Percentiles rank a stretch among this genome's conserved stretches.
phyloP scores from a whole-genome alignment of 2,113 vertebrate species.

The Macrotus californicus region DNA sequence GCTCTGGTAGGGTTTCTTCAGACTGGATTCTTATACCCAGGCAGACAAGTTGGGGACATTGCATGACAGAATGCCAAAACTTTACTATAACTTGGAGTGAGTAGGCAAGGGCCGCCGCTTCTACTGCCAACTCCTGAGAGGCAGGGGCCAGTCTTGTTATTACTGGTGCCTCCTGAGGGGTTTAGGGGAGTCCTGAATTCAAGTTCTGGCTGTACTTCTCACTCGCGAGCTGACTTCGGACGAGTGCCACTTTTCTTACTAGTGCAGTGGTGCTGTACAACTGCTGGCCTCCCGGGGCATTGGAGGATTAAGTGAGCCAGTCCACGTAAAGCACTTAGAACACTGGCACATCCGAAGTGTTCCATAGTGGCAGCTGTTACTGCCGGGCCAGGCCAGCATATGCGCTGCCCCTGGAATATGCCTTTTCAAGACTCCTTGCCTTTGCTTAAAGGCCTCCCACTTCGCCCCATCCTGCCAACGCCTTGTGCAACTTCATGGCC shows the following conservation, averaged over 20 bases:
- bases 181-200: not conserved
- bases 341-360: not conserved
- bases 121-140: not conserved
- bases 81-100: not conserved
- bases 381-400: not conserved
- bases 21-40: not conserved
- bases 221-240: not conserved
- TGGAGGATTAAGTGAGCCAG: not conserved
- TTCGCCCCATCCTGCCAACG: rapidly evolving
- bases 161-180: not conserved
- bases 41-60: not conserved
- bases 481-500: not conserved
- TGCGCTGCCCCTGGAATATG: rapidly evolving
- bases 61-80: not conserved
- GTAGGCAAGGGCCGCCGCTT: not conserved
- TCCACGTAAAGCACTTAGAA: not conserved
- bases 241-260: not conserved
- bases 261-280: not conserved
- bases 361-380: not conserved
- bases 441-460: not conserved
- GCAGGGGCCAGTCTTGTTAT: not conserved
- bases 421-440: not conserved
- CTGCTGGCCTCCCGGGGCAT: not conserved
- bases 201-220: not conserved
- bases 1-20: not conserved